A percentile compares a stretch with the other conserved stretches of the same genome.
Evolutionary conservation across 1,140 invertebrate genomes (phyloP).

Genomic region (Sarcophaga peregrina): DNA sequence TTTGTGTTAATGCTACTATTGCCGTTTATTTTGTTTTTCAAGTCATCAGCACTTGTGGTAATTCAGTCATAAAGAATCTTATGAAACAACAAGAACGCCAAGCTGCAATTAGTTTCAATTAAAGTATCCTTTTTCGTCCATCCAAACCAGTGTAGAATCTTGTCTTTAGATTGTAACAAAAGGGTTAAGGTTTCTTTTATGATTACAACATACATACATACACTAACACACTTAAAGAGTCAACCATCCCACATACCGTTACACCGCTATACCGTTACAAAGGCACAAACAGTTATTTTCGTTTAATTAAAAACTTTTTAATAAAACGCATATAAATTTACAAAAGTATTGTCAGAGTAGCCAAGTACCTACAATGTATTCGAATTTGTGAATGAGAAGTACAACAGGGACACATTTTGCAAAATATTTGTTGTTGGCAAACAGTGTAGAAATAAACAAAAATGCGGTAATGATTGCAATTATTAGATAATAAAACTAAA

Average conservation of each 20-base stretch:
- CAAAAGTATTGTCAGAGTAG: too few species aligned
- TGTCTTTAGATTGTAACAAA: not conserved
- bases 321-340: too few species aligned
- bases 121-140: not conserved
- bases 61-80: not conserved
- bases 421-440: too few species aligned
- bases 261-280: too few species aligned
- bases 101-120: not conserved
- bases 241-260: too few species aligned
- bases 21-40: not conserved
- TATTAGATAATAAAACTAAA: too few species aligned
- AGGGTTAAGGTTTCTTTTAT: not conserved
- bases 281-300: not conserved
- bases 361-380: too few species aligned
- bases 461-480: too few species aligned
- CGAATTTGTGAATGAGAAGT: too few species aligned
- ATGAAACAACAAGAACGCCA: not conserved
- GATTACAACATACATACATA: not conserved
- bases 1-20: not conserved
- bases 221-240: too few species aligned
- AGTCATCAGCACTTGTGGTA: constrained; percentile 6
- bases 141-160: not conserved
- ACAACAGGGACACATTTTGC: too few species aligned
- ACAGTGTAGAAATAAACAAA: too few species aligned
- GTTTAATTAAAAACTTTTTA: not conserved